phyloP scores from a whole-genome alignment of 30 jellyfish, hydroid and myxozoan species.

The Hydra vulgaris region DNA sequence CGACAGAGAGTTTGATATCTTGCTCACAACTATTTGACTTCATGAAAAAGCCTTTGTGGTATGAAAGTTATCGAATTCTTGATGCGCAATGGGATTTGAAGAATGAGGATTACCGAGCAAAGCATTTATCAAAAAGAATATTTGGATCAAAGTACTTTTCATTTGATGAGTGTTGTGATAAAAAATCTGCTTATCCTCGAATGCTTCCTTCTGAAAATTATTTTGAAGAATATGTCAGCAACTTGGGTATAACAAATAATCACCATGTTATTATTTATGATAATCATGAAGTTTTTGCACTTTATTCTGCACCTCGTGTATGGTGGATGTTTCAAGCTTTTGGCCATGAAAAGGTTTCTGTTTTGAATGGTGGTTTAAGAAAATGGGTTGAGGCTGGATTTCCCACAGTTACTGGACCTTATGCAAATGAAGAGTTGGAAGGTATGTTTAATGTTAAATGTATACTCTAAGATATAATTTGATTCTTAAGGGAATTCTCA shows the following conservation, averaged over 20 bases:
- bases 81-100: constrained; percentile 84
- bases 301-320: constrained; percentile 74
- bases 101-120: constrained; percentile 27
- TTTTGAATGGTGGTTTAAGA: constrained; percentile 78
- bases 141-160: constrained; percentile 50
- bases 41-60: constrained; percentile 17
- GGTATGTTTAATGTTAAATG: constrained; percentile 19
- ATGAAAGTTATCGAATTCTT: constrained; percentile 28
- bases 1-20: neutral
- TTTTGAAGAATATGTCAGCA: constrained; percentile 41
- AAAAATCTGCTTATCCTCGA: constrained; percentile 41
- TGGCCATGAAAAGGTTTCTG: constrained; percentile 71
- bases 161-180: constrained; percentile 62
- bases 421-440: constrained; percentile 20
- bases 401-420: constrained; percentile 36
- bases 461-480: neutral
- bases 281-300: constrained; percentile 42
- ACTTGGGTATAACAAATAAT: constrained; percentile 38
- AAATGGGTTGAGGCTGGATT: constrained; percentile 54
- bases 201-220: constrained; percentile 53
- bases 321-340: constrained; percentile 85
- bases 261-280: constrained; percentile 74
- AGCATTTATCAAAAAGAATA: constrained; percentile 45
- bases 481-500: too few relatives aligned
- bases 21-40: neutral